Base-by-base conservation (phyloP, 2,888 invertebrate species). In the Aplocera efformata region DNA sequence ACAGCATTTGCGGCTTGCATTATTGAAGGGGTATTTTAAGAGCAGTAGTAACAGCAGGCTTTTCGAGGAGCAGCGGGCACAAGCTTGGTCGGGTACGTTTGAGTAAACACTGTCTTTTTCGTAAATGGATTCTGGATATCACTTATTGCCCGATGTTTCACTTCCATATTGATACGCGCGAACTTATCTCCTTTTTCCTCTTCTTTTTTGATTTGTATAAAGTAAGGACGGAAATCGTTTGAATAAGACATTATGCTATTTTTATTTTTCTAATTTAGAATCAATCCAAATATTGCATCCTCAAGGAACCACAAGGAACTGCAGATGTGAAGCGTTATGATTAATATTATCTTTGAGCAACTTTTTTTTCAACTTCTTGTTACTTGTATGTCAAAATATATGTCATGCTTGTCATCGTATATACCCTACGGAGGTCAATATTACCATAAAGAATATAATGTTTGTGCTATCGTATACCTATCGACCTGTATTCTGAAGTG, bases 141-240 rank as follows among this genome's bases (percentile, higher is more conserved):
- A 0, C 34, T 21, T 1, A 66, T 59, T 3, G 62, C 53, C 6
- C 40, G 56, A 46, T 77, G 77, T 49, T 83, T 85, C 27, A 86
- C 60, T 65, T 86, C 84, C 79, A 86, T 76, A 42, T 78, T 79
- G 23, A 86, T 77, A 43, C 67, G 72, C 1, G 82, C 84, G 47
- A 64, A 74, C 50, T 68, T 78, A 29, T 86, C 86, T 1, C 85
- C 86, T 44, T 86, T 85, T 38, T 86, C 85, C 51, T 86, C 86
- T 56, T 85, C 86, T 48, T 86, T 86, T 48, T 56, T 72, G 28
- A 86, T 63, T 0, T 68, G 46, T 47, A 86, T 72, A 49, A 69
- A 86, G 59, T 70, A 86, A 13, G 86, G 86, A 5, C 86, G 75
- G 42, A 78, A 75, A 5, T 80, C 77, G 50, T 84, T 85, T 1